Conservation (phyloP, 2,113 vertebrate species). For the Loxodonta africana region DNA sequence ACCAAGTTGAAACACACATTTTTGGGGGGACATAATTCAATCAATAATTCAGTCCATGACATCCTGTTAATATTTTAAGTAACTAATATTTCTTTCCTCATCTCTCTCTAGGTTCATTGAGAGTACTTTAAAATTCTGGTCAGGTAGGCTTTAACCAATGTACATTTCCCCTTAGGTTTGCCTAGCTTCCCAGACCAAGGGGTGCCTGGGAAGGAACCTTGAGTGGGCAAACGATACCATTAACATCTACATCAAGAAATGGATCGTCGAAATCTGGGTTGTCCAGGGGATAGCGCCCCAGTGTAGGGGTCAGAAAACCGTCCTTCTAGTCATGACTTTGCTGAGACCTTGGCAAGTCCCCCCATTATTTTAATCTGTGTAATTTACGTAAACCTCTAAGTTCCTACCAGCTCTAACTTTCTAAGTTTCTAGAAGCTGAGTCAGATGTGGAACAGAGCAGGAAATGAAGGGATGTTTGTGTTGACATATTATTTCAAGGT, state of each 20-base stretch:
- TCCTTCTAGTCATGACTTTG: neutral
- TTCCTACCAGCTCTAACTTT: neutral
- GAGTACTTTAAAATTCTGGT: neutral
- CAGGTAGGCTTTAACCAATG: neutral
- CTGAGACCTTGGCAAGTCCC: neutral
- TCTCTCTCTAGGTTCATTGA: neutral
- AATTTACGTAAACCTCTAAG: neutral
- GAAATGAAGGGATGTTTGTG: neutral
- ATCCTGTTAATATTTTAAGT: neutral
- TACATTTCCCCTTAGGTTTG: neutral
- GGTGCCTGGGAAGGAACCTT: neutral
- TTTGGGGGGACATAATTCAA: too few species aligned
- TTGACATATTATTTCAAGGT: neutral
- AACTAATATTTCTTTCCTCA: neutral
- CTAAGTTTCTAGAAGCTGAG: neutral
- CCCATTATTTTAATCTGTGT: neutral
- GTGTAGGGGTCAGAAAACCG: neutral
- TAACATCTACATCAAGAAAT: neutral
- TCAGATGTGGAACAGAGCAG: neutral
- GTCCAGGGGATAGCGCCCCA: neutral
- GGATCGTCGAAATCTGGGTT: accelerated
- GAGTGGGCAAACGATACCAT: neutral
- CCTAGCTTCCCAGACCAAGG: neutral
- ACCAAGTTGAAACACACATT: too few species aligned
- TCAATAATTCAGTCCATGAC: too few species aligned